Base-by-base conservation (phyloP, 2,113 vertebrate genomes). In the Poecile atricapillus region DNA sequence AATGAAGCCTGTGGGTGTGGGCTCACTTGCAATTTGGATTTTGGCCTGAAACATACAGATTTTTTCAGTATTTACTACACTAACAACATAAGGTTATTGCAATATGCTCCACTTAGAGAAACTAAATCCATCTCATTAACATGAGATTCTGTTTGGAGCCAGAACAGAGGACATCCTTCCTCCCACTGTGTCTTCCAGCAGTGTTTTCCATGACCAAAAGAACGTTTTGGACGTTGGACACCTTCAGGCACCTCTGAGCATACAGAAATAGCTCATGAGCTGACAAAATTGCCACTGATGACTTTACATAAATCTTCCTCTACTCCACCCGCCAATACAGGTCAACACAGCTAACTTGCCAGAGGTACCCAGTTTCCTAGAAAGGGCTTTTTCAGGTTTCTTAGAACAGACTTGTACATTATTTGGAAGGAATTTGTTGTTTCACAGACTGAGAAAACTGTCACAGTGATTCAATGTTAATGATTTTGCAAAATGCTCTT, bases 101-200 rank as follows among this genome's bases (percentile, higher is more conserved):
- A 28, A 27, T 23, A 27, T 5, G 9, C 44, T 31, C 7, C 0
- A 0, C n/a, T 47, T 41, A 46, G 76, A 53, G 28, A 49, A 68
- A 83, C 28, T 4, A 30, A 79, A 47, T 53, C 53, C 4, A 46
- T 73, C n/a, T 53, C 30, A 15, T 28, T 49, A 37, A 37, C 46
- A 17, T 6, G 73, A 50, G 16, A 17, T 47, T 50, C 28, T 69
- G 10, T 23, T 37, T 55, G 52, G 44, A 50, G 9, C 46, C 19
- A 28, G 78, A 75, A 31, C 1, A 59, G 25, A 73, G 17, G 17
- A 21, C 22, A 33, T 22, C 16, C 4, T 71, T 64, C 46, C 19
- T 68, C 24, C 17, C 27, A 25, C 28, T 0, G 0, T 19, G 21
- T 19, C 41, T 53, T 28, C 68, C 3, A 11, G 30, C 27, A 18